Conservation (phyloP, 2,113 vertebrate species). For the Spea bombifrons region DNA sequence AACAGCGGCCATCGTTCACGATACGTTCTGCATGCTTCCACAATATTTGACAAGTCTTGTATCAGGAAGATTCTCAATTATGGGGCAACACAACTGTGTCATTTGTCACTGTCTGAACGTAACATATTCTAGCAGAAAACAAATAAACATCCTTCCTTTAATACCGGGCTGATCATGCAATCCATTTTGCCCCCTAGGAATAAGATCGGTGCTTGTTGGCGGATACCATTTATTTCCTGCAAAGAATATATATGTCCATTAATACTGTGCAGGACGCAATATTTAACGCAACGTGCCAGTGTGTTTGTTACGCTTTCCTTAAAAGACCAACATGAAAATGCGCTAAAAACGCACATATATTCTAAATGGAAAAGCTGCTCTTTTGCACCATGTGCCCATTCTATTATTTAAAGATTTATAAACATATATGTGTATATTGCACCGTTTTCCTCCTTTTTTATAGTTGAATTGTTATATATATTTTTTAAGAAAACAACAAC, state of each 20-base stretch:
- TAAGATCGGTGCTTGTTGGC: background rate
- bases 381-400: too few species aligned
- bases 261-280: constrained; percentile 17
- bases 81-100: background rate
- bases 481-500: too few species aligned
- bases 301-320: constrained; percentile 4
- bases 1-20: background rate
- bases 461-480: too few species aligned
- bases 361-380: too few species aligned
- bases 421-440: too few species aligned
- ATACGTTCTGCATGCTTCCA: background rate
- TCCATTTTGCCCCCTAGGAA: constrained; percentile 1
- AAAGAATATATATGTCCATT: constrained; percentile 3
- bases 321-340: background rate
- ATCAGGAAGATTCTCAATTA: constrained; percentile 24
- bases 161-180: background rate
- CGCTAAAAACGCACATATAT: too few species aligned
- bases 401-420: too few species aligned
- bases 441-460: too few species aligned
- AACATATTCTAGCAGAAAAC: background rate
- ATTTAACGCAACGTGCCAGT: background rate
- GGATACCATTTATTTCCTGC: background rate
- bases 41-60: constrained; percentile 16
- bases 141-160: constrained; percentile 1
- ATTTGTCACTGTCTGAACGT: constrained; percentile 30